Base-by-base conservation (phyloP, 2,113 vertebrate genomes). In the Trogon surrucura region DNA sequence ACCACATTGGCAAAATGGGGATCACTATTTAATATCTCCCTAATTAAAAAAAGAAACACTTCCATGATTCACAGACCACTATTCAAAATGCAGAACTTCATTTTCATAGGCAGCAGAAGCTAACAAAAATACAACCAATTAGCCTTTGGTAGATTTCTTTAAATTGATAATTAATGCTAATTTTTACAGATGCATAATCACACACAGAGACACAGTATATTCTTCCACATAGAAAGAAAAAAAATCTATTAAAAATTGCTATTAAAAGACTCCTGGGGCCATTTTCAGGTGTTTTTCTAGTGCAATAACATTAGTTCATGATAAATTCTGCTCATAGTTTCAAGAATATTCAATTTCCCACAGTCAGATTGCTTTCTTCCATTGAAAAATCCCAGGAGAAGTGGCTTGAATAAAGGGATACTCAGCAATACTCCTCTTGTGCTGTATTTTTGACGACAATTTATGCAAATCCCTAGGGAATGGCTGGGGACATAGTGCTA, bases 241-340 rank as follows among this genome's bases (percentile, higher is more conserved):
- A 91, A 77, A 75, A 38, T 14, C 14, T 50, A 69, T 80, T 8
- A 34, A 58, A 70, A 87, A 32, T 34, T 66, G 13, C 53, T 91
- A 73, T 69, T 90, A 6, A n/a, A 89, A 84, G 70, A 51, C 12
- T 69, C 27, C 32, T 62, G 36, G 36, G 41, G 66, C 77, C 29
- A 69, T 93, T 93, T 95, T 91, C 91, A 95, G 95, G 86, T 93
- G 53, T 41, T 95, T 92, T 94, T 93, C 91, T 84, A 56, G 41
- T 61, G 57, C 10, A 3, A 75, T 47, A 86, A 36, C 48, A 79
- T 91, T 77, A 54, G 17, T 45, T 94, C 54, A 54, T 56, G 36
- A 87, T 51, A 82, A 87, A 93, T 84, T 94, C 70, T 92, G 50
- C 34, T 58, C 29, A 4, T 62, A 57, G 53, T 22, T 85, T 89